Evolutionary conservation across 2,797 vertebrate genomes (phyloP).

Genomic region (Glossophaga mutica): DNA sequence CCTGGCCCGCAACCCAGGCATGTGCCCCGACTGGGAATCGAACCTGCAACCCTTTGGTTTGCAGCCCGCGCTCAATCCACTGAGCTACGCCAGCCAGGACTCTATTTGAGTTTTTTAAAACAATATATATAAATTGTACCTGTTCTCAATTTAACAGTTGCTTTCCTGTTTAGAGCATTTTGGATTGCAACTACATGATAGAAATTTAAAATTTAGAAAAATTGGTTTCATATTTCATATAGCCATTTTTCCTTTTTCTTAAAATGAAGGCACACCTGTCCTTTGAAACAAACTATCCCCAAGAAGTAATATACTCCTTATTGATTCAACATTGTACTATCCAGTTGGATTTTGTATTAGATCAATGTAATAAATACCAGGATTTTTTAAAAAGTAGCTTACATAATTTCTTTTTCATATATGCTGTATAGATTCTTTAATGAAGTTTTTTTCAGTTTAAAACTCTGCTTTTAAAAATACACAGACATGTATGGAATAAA

Average conservation of each 20-base stretch:
- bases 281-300: slow-evolving; percentile 67
- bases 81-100: too few relatives aligned
- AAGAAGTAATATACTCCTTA: slow-evolving; percentile 39
- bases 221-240: slow-evolving; percentile 24
- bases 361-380: background rate
- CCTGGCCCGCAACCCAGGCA: too few relatives aligned
- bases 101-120: background rate
- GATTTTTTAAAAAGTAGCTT: background rate
- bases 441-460: background rate
- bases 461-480: slow-evolving; percentile 34
- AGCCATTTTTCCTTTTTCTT: slow-evolving; percentile 33
- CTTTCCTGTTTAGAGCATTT: slow-evolving; percentile 8
- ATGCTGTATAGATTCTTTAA: background rate
- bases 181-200: background rate
- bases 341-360: slow-evolving; percentile 13
- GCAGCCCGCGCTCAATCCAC: too few relatives aligned
- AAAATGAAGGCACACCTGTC: slow-evolving; percentile 45
- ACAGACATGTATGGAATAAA: slow-evolving; percentile 22
- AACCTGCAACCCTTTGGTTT: too few relatives aligned
- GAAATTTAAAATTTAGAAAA: slow-evolving; percentile 38
- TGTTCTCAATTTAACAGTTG: slow-evolving; percentile 45
- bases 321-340: slow-evolving; percentile 56
- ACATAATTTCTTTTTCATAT: background rate
- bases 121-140: background rate
- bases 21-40: too few relatives aligned